Conservation (phyloP, 1,140 invertebrate species). For the Zaprionus camerounensis region DNA sequence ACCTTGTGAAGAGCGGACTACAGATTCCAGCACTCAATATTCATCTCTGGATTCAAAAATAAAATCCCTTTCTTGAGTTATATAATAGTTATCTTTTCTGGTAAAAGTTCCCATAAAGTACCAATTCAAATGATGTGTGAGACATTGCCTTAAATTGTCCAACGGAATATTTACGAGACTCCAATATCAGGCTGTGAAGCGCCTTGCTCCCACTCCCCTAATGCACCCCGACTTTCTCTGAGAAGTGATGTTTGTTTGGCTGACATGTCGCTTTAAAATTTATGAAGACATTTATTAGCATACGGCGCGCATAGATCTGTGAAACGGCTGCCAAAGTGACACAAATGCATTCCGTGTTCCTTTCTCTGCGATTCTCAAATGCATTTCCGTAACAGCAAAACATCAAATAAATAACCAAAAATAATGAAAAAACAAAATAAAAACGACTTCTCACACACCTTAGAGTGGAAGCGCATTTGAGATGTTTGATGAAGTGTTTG, state of each 20-base stretch:
- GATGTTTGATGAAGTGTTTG: constrained; percentile 79
- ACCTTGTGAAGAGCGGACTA: constrained; percentile 39
- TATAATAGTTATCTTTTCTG: background rate
- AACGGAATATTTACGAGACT: constrained; percentile 69
- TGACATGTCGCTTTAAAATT: constrained; percentile 66
- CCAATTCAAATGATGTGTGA: constrained; percentile 52
- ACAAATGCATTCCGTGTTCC: constrained; percentile 55
- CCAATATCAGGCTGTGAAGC: background rate
- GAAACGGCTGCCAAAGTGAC: constrained; percentile 65
- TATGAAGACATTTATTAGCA: constrained; percentile 81
- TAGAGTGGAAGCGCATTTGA: constrained; percentile 44
- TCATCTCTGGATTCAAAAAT: background rate
- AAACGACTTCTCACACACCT: constrained; percentile 52
- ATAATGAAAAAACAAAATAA: constrained; percentile 39
- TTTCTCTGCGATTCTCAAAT: constrained; percentile 10
- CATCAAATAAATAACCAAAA: constrained; percentile 51
- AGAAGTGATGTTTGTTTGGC: constrained; percentile 33
- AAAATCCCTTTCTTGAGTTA: background rate
- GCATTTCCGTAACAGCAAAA: constrained; percentile 42
- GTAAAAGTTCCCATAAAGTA: constrained; percentile 28
- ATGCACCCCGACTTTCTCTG: constrained; percentile 15
- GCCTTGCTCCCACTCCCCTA: background rate
- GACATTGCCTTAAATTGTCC: constrained; percentile 58
- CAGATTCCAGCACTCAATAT: background rate
- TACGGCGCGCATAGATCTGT: constrained; percentile 67